A percentile compares a stretch with the other conserved stretches of the same genome.
Evolutionary conservation across 2,113 vertebrate genomes (phyloP).

Genomic region (Barbus barbus): DNA sequence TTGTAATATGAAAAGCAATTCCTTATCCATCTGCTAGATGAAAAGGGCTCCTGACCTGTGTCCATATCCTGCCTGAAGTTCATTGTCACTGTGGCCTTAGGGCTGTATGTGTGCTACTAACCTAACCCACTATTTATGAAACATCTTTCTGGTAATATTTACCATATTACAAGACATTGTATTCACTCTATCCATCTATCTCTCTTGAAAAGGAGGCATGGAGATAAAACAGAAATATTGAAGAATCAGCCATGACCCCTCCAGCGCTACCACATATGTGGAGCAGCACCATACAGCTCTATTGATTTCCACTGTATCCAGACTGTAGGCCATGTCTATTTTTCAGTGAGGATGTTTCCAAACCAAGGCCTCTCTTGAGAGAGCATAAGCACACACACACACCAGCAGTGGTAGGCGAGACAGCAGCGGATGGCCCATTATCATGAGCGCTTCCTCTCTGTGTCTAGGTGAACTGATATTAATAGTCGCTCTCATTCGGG

Average conservation of each 20-base stretch:
- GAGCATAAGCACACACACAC: constrained; percentile 21
- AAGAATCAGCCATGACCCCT: background rate
- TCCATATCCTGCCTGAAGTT: constrained; percentile 25
- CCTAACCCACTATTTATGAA: constrained; percentile 23
- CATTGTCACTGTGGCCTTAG: constrained; percentile 1
- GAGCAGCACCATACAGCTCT: constrained; percentile 41
- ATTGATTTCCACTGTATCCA: constrained; percentile 56
- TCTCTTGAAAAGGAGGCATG: background rate
- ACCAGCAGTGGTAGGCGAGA: background rate
- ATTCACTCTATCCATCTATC: constrained; percentile 25
- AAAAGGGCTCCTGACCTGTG: constrained; percentile 27
- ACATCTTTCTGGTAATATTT: background rate
- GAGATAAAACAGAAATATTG: background rate
- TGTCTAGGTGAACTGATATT: constrained; percentile 47
- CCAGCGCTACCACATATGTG: constrained; percentile 37
- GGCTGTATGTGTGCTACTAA: constrained; percentile 11
- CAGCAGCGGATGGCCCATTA: constrained; percentile 7
- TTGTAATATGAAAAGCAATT: constrained; percentile 14
- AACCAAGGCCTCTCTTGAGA: constrained; percentile 32
- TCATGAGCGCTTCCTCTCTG: constrained; percentile 35
- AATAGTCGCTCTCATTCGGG: constrained; percentile 45
- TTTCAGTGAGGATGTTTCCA: constrained; percentile 35
- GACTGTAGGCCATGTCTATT: constrained; percentile 49
- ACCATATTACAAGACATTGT: constrained; percentile 1
- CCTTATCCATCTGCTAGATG: constrained; percentile 16